Conservation (phyloP, 2,113 vertebrate genomes). For the Colinus virginianus region DNA sequence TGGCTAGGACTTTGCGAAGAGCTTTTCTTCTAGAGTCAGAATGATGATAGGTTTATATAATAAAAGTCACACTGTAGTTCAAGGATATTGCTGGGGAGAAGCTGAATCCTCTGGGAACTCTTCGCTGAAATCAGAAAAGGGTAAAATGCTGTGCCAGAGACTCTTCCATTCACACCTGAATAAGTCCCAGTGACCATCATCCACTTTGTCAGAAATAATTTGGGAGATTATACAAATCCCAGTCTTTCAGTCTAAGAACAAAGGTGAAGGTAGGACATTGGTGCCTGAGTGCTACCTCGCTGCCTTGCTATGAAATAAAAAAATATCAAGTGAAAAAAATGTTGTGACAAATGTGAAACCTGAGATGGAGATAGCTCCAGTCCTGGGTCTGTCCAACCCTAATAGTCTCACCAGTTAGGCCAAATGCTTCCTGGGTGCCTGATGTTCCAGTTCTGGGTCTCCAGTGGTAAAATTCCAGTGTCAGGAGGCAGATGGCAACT, state of each 20-base stretch:
- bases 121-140: background rate
- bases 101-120: background rate
- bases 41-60: background rate
- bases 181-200: background rate
- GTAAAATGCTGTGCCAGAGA: background rate
- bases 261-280: background rate
- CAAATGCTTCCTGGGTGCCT: background rate
- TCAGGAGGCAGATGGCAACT: background rate
- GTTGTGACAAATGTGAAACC: background rate
- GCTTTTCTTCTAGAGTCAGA: background rate
- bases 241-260: background rate
- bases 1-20: background rate
- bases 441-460: background rate
- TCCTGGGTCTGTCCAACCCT: background rate
- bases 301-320: background rate
- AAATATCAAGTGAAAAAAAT: background rate
- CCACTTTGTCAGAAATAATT: background rate
- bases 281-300: background rate
- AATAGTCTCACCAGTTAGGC: background rate
- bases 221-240: background rate
- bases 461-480: background rate
- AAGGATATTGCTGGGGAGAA: background rate
- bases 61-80: background rate
- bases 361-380: background rate
- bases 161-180: rapidly evolving